Conservation (phyloP, 2,113 vertebrate species). For the Stegostoma tigrinum region DNA sequence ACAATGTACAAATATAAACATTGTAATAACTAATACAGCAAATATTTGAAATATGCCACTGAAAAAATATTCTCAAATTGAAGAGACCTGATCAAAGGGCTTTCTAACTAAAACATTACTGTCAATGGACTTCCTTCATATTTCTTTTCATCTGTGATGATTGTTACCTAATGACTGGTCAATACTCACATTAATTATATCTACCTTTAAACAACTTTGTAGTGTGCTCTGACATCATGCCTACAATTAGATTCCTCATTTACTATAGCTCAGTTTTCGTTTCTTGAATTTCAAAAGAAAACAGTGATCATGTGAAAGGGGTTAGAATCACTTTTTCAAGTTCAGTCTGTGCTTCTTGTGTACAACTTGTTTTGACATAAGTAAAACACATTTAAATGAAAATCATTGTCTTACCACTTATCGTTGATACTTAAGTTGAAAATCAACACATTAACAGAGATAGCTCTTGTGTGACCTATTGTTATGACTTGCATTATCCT, state of each 20-base stretch:
- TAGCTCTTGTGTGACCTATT: not conserved
- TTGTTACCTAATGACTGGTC: not conserved
- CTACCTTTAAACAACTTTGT: not conserved
- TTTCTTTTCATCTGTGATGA: not conserved
- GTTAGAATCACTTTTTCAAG: not conserved
- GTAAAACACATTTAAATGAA: not conserved
- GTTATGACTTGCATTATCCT: not conserved
- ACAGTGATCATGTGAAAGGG: not conserved
- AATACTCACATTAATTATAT: not conserved
- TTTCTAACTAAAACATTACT: not conserved
- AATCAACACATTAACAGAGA: not conserved
- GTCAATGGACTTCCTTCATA: not conserved
- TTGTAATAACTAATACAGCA: not conserved
- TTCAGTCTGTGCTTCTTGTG: not conserved
- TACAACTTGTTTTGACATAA: not conserved
- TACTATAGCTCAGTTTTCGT: not conserved
- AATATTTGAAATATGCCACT: not conserved
- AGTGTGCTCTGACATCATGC: not conserved
- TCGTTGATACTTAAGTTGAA: not conserved
- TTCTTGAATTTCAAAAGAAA: not conserved
- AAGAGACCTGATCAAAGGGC: not conserved
- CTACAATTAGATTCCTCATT: not conserved
- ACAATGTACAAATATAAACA: not conserved
- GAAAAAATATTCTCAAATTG: not conserved
- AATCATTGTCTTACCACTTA: not conserved